Evolutionary conservation across 92 coral and sea anemone genomes (phyloP).

Genomic region (Palythoa grandis): DNA sequence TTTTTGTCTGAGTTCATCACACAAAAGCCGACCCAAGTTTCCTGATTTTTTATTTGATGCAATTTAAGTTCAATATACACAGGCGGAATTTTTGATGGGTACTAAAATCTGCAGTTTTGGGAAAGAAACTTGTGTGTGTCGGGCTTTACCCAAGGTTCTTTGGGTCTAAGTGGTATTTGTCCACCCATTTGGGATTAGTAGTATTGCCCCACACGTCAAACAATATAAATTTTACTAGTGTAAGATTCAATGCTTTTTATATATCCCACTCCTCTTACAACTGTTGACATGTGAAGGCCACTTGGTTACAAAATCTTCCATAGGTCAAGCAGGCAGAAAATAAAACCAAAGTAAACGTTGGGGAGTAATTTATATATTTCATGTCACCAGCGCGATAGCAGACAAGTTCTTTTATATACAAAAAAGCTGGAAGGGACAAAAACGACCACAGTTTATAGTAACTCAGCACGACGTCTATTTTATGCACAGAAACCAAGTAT

Average conservation of each 20-base stretch:
- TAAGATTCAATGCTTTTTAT: not conserved
- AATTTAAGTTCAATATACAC: no score
- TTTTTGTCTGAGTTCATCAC: no score
- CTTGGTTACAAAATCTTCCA: constrained; percentile 23
- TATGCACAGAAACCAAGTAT: not conserved
- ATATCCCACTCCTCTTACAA: not conserved
- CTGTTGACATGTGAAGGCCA: constrained; percentile 37
- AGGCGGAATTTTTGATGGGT: no score
- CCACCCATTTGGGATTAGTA: not conserved
- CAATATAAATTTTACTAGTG: constrained; percentile 7
- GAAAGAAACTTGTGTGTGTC: no score
- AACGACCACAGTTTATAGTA: not conserved
- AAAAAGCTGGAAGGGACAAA: not conserved
- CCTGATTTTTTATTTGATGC: no score
- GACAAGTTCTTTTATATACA: constrained; percentile 21
- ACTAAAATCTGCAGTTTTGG: no score
- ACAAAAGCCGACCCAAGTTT: no score
- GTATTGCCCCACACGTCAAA: not conserved
- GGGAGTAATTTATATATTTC: constrained; percentile 43
- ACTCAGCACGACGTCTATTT: not conserved
- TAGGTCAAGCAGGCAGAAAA: constrained; percentile 30
- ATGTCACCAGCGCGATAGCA: constrained; percentile 32
- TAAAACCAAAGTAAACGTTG: constrained; percentile 19
- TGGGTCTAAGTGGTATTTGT: no score
- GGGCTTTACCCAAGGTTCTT: no score